These are phyloP conservation scores for Prionace glauca DNA, from an alignment of 2,797 vertebrate genomes.

Conservation along the genomic window DNA sequence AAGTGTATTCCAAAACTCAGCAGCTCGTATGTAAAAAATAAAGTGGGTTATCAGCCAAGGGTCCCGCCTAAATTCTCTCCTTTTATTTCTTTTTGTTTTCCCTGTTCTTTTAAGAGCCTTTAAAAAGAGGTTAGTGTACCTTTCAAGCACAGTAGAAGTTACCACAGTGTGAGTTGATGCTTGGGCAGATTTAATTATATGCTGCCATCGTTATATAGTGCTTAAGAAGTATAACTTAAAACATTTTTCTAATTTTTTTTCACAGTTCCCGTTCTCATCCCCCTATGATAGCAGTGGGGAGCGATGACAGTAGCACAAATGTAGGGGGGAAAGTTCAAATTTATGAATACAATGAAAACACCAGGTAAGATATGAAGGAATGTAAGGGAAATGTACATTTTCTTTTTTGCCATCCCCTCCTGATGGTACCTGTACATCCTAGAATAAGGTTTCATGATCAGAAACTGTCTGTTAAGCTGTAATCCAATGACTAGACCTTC, in stretches of 20 bases:
- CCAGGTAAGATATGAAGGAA: slow-evolving; percentile 59
- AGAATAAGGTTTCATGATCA: neutral
- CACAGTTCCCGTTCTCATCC: slow-evolving; percentile 83
- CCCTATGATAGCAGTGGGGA: slow-evolving; percentile 95
- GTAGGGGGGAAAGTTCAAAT: slow-evolving; percentile 92
- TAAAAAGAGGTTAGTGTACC: neutral
- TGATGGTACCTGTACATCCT: neutral
- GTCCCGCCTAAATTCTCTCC: neutral
- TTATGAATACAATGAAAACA: slow-evolving; percentile 97
- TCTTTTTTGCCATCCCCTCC: neutral
- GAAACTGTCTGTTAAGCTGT: neutral
- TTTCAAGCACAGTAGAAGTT: neutral
- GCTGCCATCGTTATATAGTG: too few species aligned
- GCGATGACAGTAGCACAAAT: slow-evolving; percentile 83
- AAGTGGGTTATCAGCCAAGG: neutral
- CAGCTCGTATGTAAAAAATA: neutral
- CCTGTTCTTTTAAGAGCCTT: neutral
- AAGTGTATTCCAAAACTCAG: neutral
- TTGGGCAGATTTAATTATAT: neutral
- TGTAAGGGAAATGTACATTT: neutral
- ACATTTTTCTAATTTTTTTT: neutral
- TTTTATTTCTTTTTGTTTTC: neutral
- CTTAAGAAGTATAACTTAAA: neutral
- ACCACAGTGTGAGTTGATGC: neutral
- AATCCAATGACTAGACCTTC: neutral